Evolutionary conservation across 2,797 vertebrate genomes (phyloP).

Genomic region (Uromys caudimaculatus): DNA sequence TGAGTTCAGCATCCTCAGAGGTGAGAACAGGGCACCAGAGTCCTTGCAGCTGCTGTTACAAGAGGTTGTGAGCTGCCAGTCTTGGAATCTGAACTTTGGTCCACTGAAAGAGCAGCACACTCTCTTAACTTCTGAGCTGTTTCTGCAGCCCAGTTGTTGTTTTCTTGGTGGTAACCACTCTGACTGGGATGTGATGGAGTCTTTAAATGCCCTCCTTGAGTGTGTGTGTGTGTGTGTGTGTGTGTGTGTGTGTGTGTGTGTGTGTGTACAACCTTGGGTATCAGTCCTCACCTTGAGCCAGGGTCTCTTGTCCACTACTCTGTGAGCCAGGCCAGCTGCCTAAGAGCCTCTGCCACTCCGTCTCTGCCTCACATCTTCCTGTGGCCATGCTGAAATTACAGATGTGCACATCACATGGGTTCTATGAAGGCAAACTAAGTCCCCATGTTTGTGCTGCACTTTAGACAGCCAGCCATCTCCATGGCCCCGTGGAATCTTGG

Average conservation of each 20-base stretch:
- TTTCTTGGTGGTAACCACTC: background rate
- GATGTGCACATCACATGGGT: no score
- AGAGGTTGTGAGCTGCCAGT: background rate
- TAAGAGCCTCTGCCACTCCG: no score
- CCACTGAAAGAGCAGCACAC: background rate
- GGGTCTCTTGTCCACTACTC: background rate
- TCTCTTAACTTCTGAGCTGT: background rate
- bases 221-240: background rate
- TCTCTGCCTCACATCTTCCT: background rate
- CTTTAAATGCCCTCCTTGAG: background rate
- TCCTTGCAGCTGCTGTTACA: background rate
- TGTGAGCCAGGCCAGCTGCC: background rate
- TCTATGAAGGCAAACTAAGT: background rate
- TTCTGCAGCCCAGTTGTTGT: background rate
- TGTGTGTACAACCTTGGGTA: background rate
- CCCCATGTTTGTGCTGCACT: background rate
- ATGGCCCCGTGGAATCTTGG: background rate
- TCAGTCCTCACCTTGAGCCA: background rate
- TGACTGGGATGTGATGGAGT: background rate
- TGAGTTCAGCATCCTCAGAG: background rate
- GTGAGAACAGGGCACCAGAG: background rate
- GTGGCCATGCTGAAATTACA: background rate
- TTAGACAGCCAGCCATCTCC: background rate
- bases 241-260: background rate
- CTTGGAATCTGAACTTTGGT: background rate